Evolutionary conservation across 92 coral and sea anemone species (phyloP), one percentile per base, ranked within the genome.

Genomic region (Galaxea fascicularis): DNA sequence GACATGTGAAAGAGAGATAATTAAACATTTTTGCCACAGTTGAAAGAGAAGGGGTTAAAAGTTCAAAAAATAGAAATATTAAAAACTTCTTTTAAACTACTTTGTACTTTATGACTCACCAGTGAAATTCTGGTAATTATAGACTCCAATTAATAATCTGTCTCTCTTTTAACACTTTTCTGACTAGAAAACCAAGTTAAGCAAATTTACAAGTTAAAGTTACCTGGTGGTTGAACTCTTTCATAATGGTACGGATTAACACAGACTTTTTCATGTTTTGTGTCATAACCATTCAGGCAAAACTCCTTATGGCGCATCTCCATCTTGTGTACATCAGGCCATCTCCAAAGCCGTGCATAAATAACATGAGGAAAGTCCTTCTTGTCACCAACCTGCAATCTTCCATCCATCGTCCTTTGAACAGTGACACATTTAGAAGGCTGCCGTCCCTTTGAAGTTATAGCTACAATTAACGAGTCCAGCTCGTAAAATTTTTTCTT

Each of bases 241-340:
- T 97, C 99, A 89, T 97, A 97, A 80, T 97, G 99, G 73, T 97
- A 97, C 6, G 99, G 99, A 73, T 97, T 97, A 11, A 97, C 98
- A 91, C 99, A 97, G 35, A 97, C 99, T 97, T 97, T 97, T 83
- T 97, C 98, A 69, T 91, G 91, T 87, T 97, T 97, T 78, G 95
- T 88, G 54, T 97, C 99, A 87, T 97, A 97, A 53, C 99, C 99
- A 88, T 93, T 95, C 82, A 90, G 97, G 87, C 99, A 97, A 88
- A 89, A 97, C 49, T 97, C 99, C 62, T 95, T 93, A 58, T 97
- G 99, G 49, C 96, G 72, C 95, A 97, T 91, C 77, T 97, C 99
- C 99, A 97, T 97, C 85, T 97, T 97, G 75, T 97, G 99, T 8
- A 97, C 99, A 86, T 97, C 99, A 12, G 99, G 98, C 95, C 98